Evolutionary conservation across 2,113 vertebrate species (phyloP).

Genomic region (Phaethornis superciliosus): DNA sequence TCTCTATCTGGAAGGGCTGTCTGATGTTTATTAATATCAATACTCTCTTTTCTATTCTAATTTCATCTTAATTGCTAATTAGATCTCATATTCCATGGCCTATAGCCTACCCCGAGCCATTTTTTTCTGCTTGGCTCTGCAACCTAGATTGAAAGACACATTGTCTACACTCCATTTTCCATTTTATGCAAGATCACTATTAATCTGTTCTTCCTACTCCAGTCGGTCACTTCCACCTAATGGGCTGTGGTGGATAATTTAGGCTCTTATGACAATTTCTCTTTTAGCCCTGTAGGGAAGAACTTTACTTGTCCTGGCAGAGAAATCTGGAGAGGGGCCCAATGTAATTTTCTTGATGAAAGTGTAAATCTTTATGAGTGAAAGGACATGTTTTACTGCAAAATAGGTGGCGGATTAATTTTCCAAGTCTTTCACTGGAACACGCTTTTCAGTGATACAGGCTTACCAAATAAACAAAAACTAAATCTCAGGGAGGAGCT

Average conservation of each 20-base stretch:
- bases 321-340: slow-evolving; percentile 11
- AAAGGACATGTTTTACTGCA: slow-evolving; percentile 21
- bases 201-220: neutral
- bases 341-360: slow-evolving; percentile 43
- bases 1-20: neutral
- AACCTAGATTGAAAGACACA: neutral
- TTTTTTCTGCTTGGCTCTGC: neutral
- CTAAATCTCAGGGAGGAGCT: slow-evolving; percentile 49
- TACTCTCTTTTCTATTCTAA: neutral
- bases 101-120: neutral
- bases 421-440: slow-evolving; percentile 14
- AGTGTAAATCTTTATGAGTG: slow-evolving; percentile 21
- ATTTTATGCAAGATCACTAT: neutral
- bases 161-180: neutral
- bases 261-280: neutral
- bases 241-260: neutral
- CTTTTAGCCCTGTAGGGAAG: neutral
- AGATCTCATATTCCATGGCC: neutral
- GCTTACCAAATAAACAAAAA: slow-evolving; percentile 60
- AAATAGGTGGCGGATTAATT: slow-evolving; percentile 43
- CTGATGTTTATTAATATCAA: slow-evolving; percentile 1
- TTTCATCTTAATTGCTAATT: neutral
- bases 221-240: neutral
- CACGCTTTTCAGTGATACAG: slow-evolving; percentile 21
- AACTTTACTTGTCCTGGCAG: neutral